A percentile compares a stretch with the other conserved stretches of the same genome.
Evolutionary conservation across 2,888 invertebrate species (phyloP).

Genomic region (Plagodis pulveraria): DNA sequence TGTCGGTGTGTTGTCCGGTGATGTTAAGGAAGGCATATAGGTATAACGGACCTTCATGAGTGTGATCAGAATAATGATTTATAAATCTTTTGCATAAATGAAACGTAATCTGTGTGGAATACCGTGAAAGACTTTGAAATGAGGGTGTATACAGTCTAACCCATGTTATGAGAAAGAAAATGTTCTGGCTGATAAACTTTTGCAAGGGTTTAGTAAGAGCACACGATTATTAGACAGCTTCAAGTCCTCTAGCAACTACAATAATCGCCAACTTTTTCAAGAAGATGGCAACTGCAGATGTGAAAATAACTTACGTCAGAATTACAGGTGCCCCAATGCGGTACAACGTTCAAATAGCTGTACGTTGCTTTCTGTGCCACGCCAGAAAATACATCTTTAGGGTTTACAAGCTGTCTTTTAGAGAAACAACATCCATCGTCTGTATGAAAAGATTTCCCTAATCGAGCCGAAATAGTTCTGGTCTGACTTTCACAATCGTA

Average conservation of each 20-base stretch:
- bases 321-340: conserved; percentile 64
- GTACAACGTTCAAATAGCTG: conserved; percentile 56
- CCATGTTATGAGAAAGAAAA: too few relatives aligned
- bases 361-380: conserved; percentile 51
- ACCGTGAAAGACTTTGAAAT: too few relatives aligned
- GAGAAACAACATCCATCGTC: conserved; percentile 54
- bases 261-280: too few relatives aligned
- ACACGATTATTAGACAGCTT: neutral
- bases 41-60: too few relatives aligned
- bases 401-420: conserved; percentile 55
- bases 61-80: too few relatives aligned
- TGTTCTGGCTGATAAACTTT: too few relatives aligned
- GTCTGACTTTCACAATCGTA: conserved; percentile 52
- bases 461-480: conserved; percentile 24
- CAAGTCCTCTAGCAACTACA: neutral
- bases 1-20: too few relatives aligned
- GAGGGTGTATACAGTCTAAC: too few relatives aligned
- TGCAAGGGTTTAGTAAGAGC: too few relatives aligned
- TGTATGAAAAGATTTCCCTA: conserved; percentile 30
- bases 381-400: conserved; percentile 56
- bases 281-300: neutral
- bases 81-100: too few relatives aligned
- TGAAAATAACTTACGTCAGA: conserved; percentile 42
- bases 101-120: too few relatives aligned
- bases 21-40: too few relatives aligned